Conservation (phyloP, 2,888 invertebrate species). For the Phaonia tiefii region DNA sequence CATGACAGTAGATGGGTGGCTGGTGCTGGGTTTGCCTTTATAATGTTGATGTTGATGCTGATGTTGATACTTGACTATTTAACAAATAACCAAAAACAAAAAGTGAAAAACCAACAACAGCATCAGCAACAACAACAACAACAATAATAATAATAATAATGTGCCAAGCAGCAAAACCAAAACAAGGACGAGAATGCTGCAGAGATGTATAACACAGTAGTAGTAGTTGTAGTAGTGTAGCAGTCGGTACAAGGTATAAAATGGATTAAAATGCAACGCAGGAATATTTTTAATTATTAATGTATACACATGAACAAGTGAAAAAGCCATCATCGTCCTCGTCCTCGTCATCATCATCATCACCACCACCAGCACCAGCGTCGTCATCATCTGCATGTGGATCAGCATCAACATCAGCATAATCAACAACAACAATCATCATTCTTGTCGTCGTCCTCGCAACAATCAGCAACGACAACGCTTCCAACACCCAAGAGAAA, state of each 20-base stretch:
- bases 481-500: no score
- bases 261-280: slow-evolving; percentile 70
- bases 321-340: slow-evolving; percentile 43
- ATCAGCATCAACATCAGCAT: slow-evolving; percentile 31
- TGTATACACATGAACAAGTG: slow-evolving; percentile 68
- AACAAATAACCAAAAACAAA: slow-evolving; percentile 62
- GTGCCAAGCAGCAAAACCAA: slow-evolving; percentile 11
- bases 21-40: not conserved
- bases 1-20: not conserved
- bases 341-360: slow-evolving; percentile 28
- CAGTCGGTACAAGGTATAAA: slow-evolving; percentile 39
- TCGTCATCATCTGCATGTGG: slow-evolving; percentile 17
- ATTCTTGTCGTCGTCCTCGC: not conserved
- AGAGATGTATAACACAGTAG: slow-evolving; percentile 3
- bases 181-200: not conserved
- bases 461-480: no score
- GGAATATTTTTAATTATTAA: slow-evolving; percentile 76
- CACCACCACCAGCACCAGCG: slow-evolving; percentile 33
- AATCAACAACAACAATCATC: slow-evolving; percentile 29
- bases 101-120: slow-evolving; percentile 37
- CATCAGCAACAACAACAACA: slow-evolving; percentile 33
- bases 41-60: slow-evolving; percentile 33
- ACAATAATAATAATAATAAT: slow-evolving; percentile 37
- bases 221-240: slow-evolving; percentile 10
- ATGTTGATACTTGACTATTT: slow-evolving; percentile 61